These are phyloP conservation scores for Latheticus oryzae DNA, from an alignment of 2,888 invertebrate species.

Conservation along the genomic window DNA sequence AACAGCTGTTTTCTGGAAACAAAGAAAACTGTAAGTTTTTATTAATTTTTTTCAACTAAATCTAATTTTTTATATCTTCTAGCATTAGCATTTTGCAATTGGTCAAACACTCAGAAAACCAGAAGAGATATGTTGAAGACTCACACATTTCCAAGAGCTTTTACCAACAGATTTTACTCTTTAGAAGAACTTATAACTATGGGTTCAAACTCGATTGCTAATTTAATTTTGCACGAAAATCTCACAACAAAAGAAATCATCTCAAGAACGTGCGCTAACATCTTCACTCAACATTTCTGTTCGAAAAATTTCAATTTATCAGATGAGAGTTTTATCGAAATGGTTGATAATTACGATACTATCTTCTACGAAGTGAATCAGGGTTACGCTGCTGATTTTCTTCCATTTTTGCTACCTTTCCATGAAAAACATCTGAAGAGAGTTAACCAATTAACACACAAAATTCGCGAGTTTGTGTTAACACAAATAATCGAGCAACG, in stretches of 20 bases:
- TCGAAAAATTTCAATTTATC: slow-evolving; percentile 66
- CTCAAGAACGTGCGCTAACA: slow-evolving; percentile 69
- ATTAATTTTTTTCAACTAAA: no score
- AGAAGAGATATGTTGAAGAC: slow-evolving; percentile 71
- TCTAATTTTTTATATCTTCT: no score
- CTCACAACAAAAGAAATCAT: slow-evolving; percentile 65
- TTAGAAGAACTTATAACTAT: slow-evolving; percentile 67
- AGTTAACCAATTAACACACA: slow-evolving; percentile 67
- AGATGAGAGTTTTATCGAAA: slow-evolving; percentile 65
- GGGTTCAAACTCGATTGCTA: slow-evolving; percentile 62
- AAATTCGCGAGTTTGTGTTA: slow-evolving; percentile 69
- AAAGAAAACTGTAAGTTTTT: slow-evolving; percentile 78
- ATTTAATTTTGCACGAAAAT: slow-evolving; percentile 49
- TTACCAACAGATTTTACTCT: slow-evolving; percentile 68
- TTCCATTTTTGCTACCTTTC: slow-evolving; percentile 72
- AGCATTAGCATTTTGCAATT: slow-evolving; percentile 79
- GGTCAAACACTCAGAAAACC: slow-evolving; percentile 73
- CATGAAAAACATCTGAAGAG: slow-evolving; percentile 67
- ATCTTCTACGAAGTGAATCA: slow-evolving; percentile 77
- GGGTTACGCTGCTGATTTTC: slow-evolving; percentile 75
- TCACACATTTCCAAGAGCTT: slow-evolving; percentile 71
- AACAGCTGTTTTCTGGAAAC: slow-evolving; percentile 73
- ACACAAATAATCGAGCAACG: slow-evolving; percentile 67
- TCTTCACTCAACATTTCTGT: slow-evolving; percentile 74
- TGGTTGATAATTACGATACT: slow-evolving; percentile 71